Conservation (phyloP, 2,888 invertebrate species). For the Andrena trimmerana region DNA sequence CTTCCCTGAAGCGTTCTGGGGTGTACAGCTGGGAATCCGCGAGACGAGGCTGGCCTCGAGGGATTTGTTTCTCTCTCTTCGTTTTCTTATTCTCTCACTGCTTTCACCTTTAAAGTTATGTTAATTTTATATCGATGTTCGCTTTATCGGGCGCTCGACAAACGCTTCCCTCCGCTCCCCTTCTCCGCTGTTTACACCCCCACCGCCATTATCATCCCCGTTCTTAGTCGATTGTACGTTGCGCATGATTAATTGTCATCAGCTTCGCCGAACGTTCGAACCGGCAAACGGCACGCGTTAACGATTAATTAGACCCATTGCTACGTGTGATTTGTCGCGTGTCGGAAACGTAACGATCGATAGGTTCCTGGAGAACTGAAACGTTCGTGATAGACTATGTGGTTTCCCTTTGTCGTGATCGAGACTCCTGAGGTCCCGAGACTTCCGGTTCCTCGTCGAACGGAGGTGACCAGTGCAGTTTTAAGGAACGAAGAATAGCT, state of each 20-base stretch:
- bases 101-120: constrained; percentile 43
- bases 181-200: neutral
- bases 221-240: constrained; percentile 43
- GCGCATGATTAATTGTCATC: constrained; percentile 43
- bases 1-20: constrained; percentile 66
- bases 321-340: constrained; percentile 71
- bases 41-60: constrained; percentile 82
- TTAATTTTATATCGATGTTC: constrained; percentile 71
- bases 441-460: neutral
- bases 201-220: neutral
- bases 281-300: constrained; percentile 76
- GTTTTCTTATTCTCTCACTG: constrained; percentile 44
- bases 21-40: constrained; percentile 76
- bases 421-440: constrained; percentile 40
- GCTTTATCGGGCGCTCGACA: constrained; percentile 84
- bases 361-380: constrained; percentile 54
- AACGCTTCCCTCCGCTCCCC: constrained; percentile 59
- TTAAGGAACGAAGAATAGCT: constrained; percentile 8
- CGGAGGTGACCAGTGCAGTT: neutral
- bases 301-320: constrained; percentile 79
- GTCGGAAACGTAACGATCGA: constrained; percentile 72
- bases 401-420: constrained; percentile 18
- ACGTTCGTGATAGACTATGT: constrained; percentile 48
- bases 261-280: constrained; percentile 83
- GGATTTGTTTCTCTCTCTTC: constrained; percentile 45